phyloP scores from a whole-genome alignment of 2,797 vertebrate species.

The Lepilemur ruficaudatus region DNA sequence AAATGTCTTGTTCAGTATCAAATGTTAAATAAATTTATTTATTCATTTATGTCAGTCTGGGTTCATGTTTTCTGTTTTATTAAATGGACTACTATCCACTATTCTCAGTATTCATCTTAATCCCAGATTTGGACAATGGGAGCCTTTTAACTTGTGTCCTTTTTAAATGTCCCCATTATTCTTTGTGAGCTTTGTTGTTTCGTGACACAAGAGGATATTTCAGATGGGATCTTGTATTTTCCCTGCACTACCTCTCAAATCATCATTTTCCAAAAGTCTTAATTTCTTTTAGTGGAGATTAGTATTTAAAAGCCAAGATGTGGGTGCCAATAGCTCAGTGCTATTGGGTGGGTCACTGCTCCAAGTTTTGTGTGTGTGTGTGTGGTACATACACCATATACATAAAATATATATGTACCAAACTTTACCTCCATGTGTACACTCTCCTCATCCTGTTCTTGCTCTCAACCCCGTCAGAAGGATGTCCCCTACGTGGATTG shows the following conservation, averaged over 20 bases:
- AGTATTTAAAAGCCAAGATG: neutral
- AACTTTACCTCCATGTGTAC: neutral
- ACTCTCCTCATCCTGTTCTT: neutral
- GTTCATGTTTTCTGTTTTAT: neutral
- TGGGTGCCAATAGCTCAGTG: neutral
- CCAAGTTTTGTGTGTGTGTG: neutral
- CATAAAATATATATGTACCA: neutral
- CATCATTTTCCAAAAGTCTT: neutral
- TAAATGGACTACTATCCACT: neutral
- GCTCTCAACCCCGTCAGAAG: neutral
- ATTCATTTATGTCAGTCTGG: neutral
- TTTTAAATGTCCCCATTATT: neutral
- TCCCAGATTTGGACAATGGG: neutral
- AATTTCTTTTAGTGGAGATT: neutral
- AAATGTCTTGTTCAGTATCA: neutral
- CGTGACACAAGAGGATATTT: neutral
- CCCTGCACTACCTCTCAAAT: neutral
- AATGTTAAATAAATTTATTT: neutral
- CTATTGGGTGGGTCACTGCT: neutral
- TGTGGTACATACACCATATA: neutral
- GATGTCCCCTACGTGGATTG: neutral
- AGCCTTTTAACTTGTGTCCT: neutral
- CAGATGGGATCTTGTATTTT: neutral
- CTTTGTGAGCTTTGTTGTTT: neutral
- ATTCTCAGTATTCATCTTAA: neutral